Conservation (phyloP, 2,888 invertebrate genomes). For the Macrophya annulata region DNA sequence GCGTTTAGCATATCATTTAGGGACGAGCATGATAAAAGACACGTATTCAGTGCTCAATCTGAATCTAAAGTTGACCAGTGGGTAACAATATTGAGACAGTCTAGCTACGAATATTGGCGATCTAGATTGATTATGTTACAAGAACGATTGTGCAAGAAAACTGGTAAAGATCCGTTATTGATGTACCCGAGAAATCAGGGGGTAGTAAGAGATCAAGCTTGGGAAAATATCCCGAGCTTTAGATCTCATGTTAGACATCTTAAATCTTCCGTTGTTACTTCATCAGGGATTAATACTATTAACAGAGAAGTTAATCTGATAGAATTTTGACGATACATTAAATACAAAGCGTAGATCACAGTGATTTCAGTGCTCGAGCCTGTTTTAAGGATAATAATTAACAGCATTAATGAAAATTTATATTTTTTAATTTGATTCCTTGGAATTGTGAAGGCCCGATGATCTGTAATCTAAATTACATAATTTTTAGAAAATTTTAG, state of each 20-base stretch:
- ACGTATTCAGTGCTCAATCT: constrained; percentile 87
- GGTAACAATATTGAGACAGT: constrained; percentile 85
- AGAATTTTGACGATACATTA: constrained; percentile 63
- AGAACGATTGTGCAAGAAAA: constrained; percentile 85
- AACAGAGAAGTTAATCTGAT: constrained; percentile 72
- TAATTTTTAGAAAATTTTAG: not conserved
- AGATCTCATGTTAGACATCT: constrained; percentile 74
- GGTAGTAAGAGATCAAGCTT: constrained; percentile 74
- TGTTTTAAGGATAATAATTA: not conserved
- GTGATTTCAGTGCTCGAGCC: not conserved
- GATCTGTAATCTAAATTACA: not conserved
- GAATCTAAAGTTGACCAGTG: constrained; percentile 87
- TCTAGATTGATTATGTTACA: constrained; percentile 85
- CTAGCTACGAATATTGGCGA: constrained; percentile 88
- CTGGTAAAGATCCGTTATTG: constrained; percentile 85
- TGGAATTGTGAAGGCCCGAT: not conserved
- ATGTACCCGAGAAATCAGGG: constrained; percentile 85
- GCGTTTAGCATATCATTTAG: constrained; percentile 88
- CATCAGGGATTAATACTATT: constrained; percentile 66
- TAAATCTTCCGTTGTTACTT: constrained; percentile 66
- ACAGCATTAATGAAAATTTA: not conserved
- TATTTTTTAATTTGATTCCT: not conserved
- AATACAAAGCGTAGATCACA: not conserved
- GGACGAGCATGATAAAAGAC: constrained; percentile 86
- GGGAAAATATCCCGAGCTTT: constrained; percentile 72